A percentile compares a stretch with the other conserved stretches of the same genome.
phyloP scores from a whole-genome alignment of 2,113 vertebrate species.

The Prunella fulvescens region DNA sequence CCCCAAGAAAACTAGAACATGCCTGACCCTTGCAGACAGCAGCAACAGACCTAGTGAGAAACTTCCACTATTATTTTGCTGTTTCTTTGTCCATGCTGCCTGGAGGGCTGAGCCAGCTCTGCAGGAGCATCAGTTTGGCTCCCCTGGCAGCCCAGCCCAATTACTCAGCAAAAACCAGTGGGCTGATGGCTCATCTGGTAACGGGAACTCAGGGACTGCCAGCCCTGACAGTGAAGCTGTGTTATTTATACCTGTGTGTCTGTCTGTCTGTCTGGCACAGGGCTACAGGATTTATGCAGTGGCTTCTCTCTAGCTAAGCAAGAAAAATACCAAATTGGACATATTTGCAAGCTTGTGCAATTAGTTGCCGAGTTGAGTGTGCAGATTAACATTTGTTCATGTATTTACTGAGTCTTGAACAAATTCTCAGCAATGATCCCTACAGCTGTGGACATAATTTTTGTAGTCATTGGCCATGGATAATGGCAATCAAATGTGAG shows the following conservation, averaged over 20 bases:
- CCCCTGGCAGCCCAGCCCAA: background rate
- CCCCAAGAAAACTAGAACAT: background rate
- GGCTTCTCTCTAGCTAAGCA: background rate
- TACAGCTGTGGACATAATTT: background rate
- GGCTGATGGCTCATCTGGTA: background rate
- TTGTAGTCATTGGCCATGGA: background rate
- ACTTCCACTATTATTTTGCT: background rate
- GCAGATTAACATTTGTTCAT: background rate
- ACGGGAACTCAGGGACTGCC: accelerated
- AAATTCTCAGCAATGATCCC: background rate
- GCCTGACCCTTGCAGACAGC: background rate
- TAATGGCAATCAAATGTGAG: background rate
- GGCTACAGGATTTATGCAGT: background rate
- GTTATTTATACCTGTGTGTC: background rate
- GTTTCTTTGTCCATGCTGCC: background rate
- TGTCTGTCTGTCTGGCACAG: background rate
- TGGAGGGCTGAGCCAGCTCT: background rate
- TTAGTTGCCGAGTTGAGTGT: background rate
- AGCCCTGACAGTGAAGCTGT: background rate
- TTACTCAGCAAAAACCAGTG: background rate
- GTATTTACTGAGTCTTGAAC: background rate
- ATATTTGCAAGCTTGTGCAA: background rate
- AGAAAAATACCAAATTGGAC: background rate
- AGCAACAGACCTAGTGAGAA: background rate
- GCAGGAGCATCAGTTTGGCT: background rate